phyloP scores from a whole-genome alignment of 2,888 invertebrate genomes.

The Epinotia ramella region DNA sequence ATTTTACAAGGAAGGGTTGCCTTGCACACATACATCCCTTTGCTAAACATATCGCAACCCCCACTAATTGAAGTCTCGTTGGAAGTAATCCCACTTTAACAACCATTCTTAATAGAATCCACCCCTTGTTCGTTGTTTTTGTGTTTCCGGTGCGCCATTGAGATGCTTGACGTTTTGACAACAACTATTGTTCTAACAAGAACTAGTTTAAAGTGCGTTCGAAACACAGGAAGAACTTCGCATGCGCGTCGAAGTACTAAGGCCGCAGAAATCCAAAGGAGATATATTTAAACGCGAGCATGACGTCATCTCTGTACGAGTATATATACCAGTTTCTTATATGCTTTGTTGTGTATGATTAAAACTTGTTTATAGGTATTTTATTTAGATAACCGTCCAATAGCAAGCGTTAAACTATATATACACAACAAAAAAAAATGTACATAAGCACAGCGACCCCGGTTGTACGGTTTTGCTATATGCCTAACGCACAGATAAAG shows the following conservation, averaged over 20 bases:
- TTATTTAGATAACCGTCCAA: slow-evolving; percentile 21
- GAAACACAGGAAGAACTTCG: slow-evolving; percentile 62
- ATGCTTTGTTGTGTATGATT: slow-evolving; percentile 25
- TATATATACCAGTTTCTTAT: slow-evolving; percentile 28
- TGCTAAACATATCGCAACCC: slow-evolving; percentile 74
- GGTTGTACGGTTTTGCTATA: slow-evolving; percentile 27
- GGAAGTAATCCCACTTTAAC: slow-evolving; percentile 71
- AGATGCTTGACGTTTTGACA: slow-evolving; percentile 69
- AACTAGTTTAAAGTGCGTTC: slow-evolving; percentile 48
- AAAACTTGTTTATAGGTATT: slow-evolving; percentile 31
- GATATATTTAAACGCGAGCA: slow-evolving; percentile 51
- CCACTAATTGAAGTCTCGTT: slow-evolving; percentile 65
- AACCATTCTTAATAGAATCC: slow-evolving; percentile 71
- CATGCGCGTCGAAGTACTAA: slow-evolving; percentile 68
- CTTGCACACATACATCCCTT: slow-evolving; percentile 69
- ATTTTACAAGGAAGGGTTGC: slow-evolving; percentile 81
- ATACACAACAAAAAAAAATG: slow-evolving; percentile 15
- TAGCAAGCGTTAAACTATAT: slow-evolving; percentile 6
- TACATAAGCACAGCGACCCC: slow-evolving; percentile 5
- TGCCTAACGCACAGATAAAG: slow-evolving; percentile 32
- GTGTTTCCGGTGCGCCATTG: slow-evolving; percentile 68
- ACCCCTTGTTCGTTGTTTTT: slow-evolving; percentile 75
- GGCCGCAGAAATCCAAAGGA: slow-evolving; percentile 69
- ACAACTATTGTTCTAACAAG: slow-evolving; percentile 59
- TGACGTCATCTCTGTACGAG: slow-evolving; percentile 35